Evolutionary conservation across 2,888 invertebrate genomes (phyloP).

Genomic region (Pandemis corylana): DNA sequence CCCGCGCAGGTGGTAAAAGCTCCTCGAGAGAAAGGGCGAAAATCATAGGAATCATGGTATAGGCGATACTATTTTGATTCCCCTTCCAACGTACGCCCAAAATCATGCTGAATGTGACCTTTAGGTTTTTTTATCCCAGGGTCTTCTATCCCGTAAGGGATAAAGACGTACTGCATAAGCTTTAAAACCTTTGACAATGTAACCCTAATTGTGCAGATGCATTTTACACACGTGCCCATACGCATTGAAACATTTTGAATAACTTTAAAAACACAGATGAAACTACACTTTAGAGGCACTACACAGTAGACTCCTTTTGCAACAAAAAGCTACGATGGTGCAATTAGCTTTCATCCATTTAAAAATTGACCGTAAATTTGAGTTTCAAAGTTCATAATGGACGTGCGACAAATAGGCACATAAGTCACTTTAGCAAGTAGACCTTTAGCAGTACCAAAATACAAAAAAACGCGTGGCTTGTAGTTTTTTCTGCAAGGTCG

Average conservation of each 20-base stretch:
- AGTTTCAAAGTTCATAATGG: not conserved
- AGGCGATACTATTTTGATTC: no score
- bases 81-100: no score
- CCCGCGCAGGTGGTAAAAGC: no score
- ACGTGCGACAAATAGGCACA: not conserved
- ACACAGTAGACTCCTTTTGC: not conserved
- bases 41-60: no score
- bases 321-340: not conserved
- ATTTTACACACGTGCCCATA: constrained; percentile 63
- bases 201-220: constrained; percentile 70
- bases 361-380: not conserved
- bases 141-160: no score
- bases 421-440: constrained; percentile 6
- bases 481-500: constrained; percentile 48
- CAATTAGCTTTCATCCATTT: not conserved
- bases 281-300: not conserved
- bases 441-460: constrained; percentile 9
- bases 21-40: no score
- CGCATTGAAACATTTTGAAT: constrained; percentile 49
- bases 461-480: constrained; percentile 38
- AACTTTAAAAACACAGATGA: not conserved
- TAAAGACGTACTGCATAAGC: no score
- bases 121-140: no score
- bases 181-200: constrained; percentile 27
- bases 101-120: no score